Evolutionary conservation across 2,888 invertebrate species (phyloP).

Genomic region (Sepioteuthis lessoniana): DNA sequence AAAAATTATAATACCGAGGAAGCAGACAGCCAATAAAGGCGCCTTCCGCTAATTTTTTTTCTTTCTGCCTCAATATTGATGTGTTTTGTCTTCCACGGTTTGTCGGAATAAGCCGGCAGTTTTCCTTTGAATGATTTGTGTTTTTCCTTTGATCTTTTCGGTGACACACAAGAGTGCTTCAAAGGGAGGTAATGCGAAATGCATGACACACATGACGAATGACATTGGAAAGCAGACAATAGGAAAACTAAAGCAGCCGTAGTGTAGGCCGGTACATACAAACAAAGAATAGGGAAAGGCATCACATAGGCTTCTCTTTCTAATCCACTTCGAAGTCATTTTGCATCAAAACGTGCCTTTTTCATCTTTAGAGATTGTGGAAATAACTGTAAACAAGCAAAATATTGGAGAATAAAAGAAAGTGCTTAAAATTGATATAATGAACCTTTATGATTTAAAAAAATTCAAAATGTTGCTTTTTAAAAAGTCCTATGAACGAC

Average conservation of each 20-base stretch:
- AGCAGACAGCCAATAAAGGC: not conserved
- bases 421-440: too few species aligned
- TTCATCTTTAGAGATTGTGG: too few species aligned
- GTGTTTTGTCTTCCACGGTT: not conserved
- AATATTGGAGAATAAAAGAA: too few species aligned
- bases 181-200: constrained; percentile 1
- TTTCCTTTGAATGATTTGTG: not conserved
- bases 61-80: not conserved
- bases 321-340: not conserved
- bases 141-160: constrained; percentile 1
- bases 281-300: not conserved
- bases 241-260: not conserved
- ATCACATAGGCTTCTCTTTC: not conserved
- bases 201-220: not conserved
- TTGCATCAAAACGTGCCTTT: not conserved
- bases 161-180: constrained; percentile 33
- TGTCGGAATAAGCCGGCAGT: not conserved
- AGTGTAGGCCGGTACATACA: not conserved
- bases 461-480: too few species aligned
- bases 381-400: too few species aligned
- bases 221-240: not conserved
- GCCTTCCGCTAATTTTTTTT: not conserved
- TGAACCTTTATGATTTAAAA: too few species aligned
- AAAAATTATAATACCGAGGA: too few species aligned
- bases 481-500: too few species aligned